phyloP scores from a whole-genome alignment of 2,113 vertebrate species.

The Jaculus jaculus region DNA sequence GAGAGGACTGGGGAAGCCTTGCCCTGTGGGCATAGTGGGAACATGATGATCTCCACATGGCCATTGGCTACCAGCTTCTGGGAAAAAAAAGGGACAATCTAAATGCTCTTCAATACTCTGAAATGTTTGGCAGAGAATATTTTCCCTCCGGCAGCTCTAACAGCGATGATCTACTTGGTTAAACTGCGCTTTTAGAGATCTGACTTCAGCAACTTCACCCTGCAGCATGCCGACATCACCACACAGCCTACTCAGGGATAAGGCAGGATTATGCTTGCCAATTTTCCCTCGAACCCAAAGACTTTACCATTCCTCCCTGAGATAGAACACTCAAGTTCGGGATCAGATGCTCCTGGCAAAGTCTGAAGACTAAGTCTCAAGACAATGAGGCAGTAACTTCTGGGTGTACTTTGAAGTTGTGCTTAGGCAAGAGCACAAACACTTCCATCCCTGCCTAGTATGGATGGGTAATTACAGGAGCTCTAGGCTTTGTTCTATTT shows the following conservation, averaged over 20 bases:
- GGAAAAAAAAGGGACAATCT: not conserved
- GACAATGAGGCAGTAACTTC: not conserved
- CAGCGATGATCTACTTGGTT: not conserved
- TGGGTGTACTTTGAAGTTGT: not conserved
- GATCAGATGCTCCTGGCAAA: not conserved
- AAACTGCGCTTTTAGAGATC: not conserved
- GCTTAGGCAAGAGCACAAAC: not conserved
- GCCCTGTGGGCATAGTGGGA: not conserved
- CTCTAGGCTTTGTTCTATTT: not conserved
- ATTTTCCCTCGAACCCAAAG: not conserved
- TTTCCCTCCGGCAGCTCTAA: not conserved
- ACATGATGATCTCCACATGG: rapidly evolving
- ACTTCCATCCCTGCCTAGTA: not conserved
- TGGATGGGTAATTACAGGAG: not conserved
- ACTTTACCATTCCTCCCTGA: not conserved
- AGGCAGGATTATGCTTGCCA: not conserved
- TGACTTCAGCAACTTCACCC: not conserved
- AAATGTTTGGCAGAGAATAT: not conserved
- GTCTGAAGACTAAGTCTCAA: not conserved
- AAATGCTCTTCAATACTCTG: not conserved
- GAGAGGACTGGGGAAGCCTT: not conserved
- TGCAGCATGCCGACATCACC: not conserved
- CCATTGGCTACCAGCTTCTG: not conserved
- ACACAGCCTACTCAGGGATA: too few relatives aligned
- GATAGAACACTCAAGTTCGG: not conserved